Conservation (phyloP, 2,797 vertebrate species). For the Chaetodon trifasciatus region DNA sequence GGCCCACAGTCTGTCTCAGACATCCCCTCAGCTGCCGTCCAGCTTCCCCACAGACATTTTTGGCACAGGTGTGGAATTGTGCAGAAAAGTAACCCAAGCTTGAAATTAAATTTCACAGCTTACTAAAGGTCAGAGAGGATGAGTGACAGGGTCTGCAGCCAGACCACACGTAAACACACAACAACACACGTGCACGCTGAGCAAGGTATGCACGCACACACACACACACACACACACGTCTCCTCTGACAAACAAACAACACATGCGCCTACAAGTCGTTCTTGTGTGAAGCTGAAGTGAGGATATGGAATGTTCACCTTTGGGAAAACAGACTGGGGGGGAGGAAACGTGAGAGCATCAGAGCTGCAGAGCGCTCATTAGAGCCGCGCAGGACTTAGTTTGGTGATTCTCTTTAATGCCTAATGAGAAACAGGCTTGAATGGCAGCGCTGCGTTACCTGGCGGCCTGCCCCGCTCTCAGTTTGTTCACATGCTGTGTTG, state of each 20-base stretch:
- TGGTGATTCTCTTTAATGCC: constrained; percentile 70
- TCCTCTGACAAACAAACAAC: constrained; percentile 74
- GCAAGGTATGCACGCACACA: constrained; percentile 36
- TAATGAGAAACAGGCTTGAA: constrained; percentile 83
- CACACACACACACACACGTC: constrained; percentile 17
- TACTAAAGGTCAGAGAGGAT: constrained; percentile 70
- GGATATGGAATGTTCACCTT: constrained; percentile 78
- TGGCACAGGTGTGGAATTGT: constrained; percentile 68
- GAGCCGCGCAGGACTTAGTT: constrained; percentile 54
- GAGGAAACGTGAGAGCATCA: constrained; percentile 58
- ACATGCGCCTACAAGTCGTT: constrained; percentile 71
- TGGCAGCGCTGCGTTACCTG: constrained; percentile 52
- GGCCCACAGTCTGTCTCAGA: constrained; percentile 4
- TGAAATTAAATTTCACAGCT: constrained; percentile 77
- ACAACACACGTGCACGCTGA: constrained; percentile 17
- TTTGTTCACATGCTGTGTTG: constrained; percentile 22
- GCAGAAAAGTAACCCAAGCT: constrained; percentile 47
- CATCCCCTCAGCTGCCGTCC: constrained; percentile 40
- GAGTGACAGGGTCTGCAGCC: constrained; percentile 53
- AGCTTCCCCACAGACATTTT: constrained; percentile 34
- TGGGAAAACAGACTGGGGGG: constrained; percentile 57
- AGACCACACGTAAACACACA: constrained; percentile 59
- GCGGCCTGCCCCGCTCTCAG: constrained; percentile 19
- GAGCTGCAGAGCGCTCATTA: constrained; percentile 75
- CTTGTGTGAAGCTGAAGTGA: constrained; percentile 64